These are phyloP conservation scores for Myotis yumanensis DNA, from an alignment of 2,113 vertebrate species.

Conservation along the genomic window DNA sequence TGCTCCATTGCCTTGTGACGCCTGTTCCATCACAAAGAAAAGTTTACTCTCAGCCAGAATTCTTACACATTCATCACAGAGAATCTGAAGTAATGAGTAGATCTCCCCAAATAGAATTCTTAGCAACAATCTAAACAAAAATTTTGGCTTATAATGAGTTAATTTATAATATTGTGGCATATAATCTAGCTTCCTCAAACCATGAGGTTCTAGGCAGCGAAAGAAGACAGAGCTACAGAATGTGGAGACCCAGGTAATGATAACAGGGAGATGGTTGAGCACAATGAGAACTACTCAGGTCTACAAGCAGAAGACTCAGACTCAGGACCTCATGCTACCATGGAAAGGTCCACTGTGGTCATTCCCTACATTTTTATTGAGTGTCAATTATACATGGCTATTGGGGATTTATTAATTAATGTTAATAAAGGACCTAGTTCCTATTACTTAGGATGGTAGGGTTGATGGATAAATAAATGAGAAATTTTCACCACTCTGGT, in stretches of 20 bases:
- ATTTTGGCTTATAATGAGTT: neutral
- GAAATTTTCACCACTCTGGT: neutral
- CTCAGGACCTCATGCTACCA: neutral
- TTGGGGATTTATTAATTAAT: neutral
- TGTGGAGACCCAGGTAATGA: neutral
- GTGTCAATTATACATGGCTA: neutral
- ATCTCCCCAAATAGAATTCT: neutral
- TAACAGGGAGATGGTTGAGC: neutral
- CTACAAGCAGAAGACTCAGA: neutral
- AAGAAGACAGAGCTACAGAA: neutral
- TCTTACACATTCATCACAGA: neutral
- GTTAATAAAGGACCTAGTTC: neutral
- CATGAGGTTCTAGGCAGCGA: neutral
- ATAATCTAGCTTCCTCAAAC: neutral
- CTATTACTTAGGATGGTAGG: neutral
- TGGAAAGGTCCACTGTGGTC: neutral
- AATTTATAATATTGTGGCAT: neutral
- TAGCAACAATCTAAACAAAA: neutral
- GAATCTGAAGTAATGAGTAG: neutral
- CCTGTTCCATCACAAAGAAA: neutral
- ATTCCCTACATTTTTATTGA: neutral
- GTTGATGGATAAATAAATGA: neutral
- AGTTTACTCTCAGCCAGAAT: neutral
- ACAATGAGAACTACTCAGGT: fast-evolving
- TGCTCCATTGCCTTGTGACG: neutral